Conservation (phyloP, 1,140 invertebrate genomes). For the Panagrolaimus sp. region DNA sequence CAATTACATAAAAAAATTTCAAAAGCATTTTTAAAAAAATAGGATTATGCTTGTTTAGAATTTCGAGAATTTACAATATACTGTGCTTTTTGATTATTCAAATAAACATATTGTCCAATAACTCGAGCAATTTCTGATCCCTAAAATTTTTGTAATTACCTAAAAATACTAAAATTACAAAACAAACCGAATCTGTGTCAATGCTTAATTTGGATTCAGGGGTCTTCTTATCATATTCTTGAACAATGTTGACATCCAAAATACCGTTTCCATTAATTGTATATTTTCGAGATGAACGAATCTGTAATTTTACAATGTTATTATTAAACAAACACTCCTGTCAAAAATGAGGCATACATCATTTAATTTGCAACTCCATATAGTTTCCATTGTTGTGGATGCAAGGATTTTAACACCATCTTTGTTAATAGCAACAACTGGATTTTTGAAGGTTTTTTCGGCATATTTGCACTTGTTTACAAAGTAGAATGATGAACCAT, state of each 20-base stretch:
- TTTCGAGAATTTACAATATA: constrained; percentile 7
- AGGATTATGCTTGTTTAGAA: not conserved
- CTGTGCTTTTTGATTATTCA: constrained; percentile 24
- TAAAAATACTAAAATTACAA: constrained; percentile 14
- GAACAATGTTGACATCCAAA: constrained; percentile 77
- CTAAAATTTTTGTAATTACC: constrained; percentile 50
- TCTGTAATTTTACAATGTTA: constrained; percentile 27
- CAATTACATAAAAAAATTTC: no score
- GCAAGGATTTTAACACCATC: constrained; percentile 24
- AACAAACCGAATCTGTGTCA: constrained; percentile 83
- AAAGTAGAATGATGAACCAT: constrained; percentile 89
- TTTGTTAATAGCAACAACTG: constrained; percentile 35
- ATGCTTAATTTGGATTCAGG: constrained; percentile 75
- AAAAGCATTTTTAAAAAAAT: not conserved
- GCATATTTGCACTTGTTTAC: constrained; percentile 27
- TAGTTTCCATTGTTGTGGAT: constrained; percentile 19
- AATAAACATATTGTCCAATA: constrained; percentile 84
- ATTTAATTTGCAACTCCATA: constrained; percentile 16
- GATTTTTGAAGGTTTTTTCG: constrained; percentile 20
- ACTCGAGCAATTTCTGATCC: constrained; percentile 75
- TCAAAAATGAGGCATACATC: constrained; percentile 23
- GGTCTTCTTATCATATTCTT: constrained; percentile 91
- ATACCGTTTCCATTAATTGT: constrained; percentile 19
- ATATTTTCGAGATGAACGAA: constrained; percentile 29
- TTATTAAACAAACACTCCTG: constrained; percentile 60